Evolutionary conservation across 2,797 vertebrate species (phyloP), one percentile per base, ranked within the genome.

Genomic region (Microctenopoma lineatum): DNA sequence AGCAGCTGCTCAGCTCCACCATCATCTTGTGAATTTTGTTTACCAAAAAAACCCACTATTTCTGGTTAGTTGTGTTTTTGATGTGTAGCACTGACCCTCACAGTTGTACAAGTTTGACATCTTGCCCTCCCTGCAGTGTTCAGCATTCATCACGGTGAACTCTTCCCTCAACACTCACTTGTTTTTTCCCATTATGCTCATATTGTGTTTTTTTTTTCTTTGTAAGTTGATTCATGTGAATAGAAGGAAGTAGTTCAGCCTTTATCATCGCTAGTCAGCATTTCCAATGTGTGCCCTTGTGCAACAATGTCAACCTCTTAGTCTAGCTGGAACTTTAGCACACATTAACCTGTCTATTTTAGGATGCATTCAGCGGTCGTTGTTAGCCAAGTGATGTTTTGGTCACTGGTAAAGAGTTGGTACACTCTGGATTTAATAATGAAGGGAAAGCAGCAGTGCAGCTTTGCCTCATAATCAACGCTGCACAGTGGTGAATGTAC

Each of bases 211-310:
- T 27, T 51, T 56, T 65, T 60, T 71, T 70, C 45, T 47, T 21
- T 21, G 21, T 21, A 10, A 36, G 39, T 41, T 75, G 65, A 78
- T 65, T 80, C 46, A 58, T 16, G 57, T 83, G 77, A 77, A 81
- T 83, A 48, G 69, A 47, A 50, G 80, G 86, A 84, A 85, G 80
- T 62, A 59, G 54, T 77, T 66, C 13, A 68, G 38, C 51, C 51
- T 76, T 79, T 75, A 79, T 88, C 73, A 65, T 47, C 26, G 41
- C 34, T 18, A 42, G 60, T 68, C 77, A 83, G 73, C 61, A 21
- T 81, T 79, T 85, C 73, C 77, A 75, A n/a, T 15, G 9, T 47
- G 55, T 26, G 59, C 60, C 59, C 45, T 58, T 42, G 34, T 29
- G n/a, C 63, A 57, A 32, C 69, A 53, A 59, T 77, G 69, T 80